A percentile compares a stretch with the other conserved stretches of the same genome.
phyloP scores from a whole-genome alignment of 1,140 invertebrate species.

The Dinoponera quadriceps region DNA sequence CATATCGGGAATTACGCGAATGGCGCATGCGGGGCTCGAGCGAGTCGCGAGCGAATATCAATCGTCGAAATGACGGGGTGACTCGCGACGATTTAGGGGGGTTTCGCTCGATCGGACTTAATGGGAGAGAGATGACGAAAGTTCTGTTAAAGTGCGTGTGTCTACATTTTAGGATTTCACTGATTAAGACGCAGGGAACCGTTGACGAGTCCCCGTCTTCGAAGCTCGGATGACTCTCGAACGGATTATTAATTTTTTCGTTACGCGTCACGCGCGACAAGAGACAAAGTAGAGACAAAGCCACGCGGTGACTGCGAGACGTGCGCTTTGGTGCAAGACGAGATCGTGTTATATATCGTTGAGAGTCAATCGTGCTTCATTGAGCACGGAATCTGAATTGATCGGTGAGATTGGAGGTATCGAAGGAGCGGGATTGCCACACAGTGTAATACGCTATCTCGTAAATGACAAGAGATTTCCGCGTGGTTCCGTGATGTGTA shows the following conservation, averaged over 20 bases:
- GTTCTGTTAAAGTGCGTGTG: background rate
- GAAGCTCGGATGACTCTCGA: too few species aligned
- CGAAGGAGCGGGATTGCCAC: constrained; percentile 28
- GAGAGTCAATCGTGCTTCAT: constrained; percentile 37
- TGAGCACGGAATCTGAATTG: constrained; percentile 34
- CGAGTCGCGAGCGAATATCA: constrained; percentile 11
- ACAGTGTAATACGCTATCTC: constrained; percentile 12
- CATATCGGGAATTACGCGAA: constrained; percentile 27
- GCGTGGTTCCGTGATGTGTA: background rate
- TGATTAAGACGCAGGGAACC: too few species aligned
- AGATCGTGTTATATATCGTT: background rate
- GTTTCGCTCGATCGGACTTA: background rate
- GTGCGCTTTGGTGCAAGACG: background rate
- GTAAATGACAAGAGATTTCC: constrained; percentile 29
- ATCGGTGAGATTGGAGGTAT: constrained; percentile 26
- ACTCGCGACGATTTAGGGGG: constrained; percentile 15
- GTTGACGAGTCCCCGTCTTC: too few species aligned
- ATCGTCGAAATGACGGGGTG: constrained; percentile 8
- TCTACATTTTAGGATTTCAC: too few species aligned
- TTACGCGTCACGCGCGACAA: background rate
- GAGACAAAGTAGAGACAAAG: background rate
- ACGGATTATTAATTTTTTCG: background rate
- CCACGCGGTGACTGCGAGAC: background rate
- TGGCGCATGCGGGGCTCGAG: background rate
- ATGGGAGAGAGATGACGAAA: background rate